A percentile compares a stretch with the other conserved stretches of the same genome.
phyloP scores from a whole-genome alignment of 2,888 invertebrate species.

The Acanthosepion pharaonis region DNA sequence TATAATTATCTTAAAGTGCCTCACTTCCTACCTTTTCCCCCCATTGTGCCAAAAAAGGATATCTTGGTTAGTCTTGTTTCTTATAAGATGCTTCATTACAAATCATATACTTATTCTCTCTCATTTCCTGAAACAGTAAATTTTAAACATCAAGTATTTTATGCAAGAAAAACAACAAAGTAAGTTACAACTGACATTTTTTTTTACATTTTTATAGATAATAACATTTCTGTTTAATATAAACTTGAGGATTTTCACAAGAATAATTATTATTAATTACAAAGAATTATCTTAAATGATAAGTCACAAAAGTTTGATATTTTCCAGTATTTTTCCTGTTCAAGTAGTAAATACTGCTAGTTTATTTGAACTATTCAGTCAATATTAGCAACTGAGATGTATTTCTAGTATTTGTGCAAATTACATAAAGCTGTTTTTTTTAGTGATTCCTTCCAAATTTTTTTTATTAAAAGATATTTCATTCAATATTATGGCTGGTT shows the following conservation, averaged over 20 bases:
- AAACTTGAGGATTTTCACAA: too few species aligned
- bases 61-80: background rate
- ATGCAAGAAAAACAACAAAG: background rate
- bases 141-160: background rate
- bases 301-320: too few species aligned
- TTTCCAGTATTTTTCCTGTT: too few species aligned
- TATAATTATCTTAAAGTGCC: background rate
- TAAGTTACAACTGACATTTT: background rate
- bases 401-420: background rate
- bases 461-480: background rate
- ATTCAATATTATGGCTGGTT: background rate
- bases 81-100: background rate
- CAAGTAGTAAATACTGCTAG: too few species aligned
- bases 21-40: background rate
- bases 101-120: background rate
- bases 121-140: background rate
- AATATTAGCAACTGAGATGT: too few species aligned
- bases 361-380: too few species aligned
- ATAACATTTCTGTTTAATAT: too few species aligned
- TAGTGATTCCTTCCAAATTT: background rate
- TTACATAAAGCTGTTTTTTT: background rate
- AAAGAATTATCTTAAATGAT: too few species aligned
- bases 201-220: too few species aligned
- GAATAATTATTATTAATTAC: too few species aligned
- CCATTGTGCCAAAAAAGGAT: background rate